Percentiles rank a stretch among this genome's conserved stretches.
Evolutionary conservation across 2,797 vertebrate genomes (phyloP).

Genomic region (Alfaro cultratus): DNA sequence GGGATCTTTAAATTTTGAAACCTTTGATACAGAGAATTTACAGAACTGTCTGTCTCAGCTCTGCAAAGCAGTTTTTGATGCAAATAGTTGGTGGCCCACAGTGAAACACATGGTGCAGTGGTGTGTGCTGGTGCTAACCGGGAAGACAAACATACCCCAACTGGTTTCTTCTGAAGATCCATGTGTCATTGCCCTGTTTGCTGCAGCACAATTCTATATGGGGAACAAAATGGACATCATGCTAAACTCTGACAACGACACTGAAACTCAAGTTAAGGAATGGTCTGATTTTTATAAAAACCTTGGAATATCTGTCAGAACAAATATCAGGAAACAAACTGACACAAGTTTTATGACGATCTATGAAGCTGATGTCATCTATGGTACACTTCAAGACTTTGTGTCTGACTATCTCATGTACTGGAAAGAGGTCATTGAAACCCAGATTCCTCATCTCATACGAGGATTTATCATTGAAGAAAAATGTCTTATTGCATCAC

Average conservation of each 20-base stretch:
- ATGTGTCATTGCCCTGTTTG: slow-evolving; percentile 38
- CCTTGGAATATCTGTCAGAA: slow-evolving; percentile 12
- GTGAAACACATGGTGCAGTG: slow-evolving; percentile 28
- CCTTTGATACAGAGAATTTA: not conserved
- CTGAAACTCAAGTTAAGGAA: slow-evolving; percentile 12
- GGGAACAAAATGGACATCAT: slow-evolving; percentile 35
- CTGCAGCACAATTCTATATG: slow-evolving; percentile 7
- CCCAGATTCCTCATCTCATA: accelerated
- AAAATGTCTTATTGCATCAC: not conserved
- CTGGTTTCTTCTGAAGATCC: slow-evolving; percentile 17
- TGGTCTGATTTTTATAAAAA: slow-evolving; percentile 36
- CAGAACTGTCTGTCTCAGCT: slow-evolving; percentile 5
- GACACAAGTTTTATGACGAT: not conserved
- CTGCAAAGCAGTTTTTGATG: not conserved
- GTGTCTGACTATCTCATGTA: not conserved
- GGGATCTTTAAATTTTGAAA: not conserved
- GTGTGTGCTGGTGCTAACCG: slow-evolving; percentile 28
- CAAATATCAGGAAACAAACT: slow-evolving; percentile 12
- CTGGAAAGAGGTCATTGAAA: slow-evolving; percentile 10
- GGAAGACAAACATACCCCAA: accelerated
- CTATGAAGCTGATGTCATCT: slow-evolving; percentile 32
- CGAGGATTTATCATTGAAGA: slow-evolving; percentile 16
- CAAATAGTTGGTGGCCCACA: slow-evolving; percentile 30
- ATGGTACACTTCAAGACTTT: slow-evolving; percentile 31
- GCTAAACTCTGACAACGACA: slow-evolving; percentile 15